A percentile compares a stretch with the other conserved stretches of the same genome.
phyloP scores from a whole-genome alignment of 2,888 invertebrate species.

The Bibio marci region DNA sequence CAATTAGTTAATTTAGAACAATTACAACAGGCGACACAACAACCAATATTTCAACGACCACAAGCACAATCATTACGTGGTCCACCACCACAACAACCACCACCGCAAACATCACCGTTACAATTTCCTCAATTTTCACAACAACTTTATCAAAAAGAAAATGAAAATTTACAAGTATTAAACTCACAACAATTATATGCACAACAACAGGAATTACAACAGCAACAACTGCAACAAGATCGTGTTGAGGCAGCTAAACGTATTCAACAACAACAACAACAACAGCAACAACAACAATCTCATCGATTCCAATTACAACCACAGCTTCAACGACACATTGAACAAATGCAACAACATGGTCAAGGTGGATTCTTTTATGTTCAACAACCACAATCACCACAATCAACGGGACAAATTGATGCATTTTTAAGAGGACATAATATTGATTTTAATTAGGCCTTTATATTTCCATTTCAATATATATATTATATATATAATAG shows the following conservation, averaged over 20 bases:
- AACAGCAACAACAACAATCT: conserved; percentile 5
- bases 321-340: conserved; percentile 22
- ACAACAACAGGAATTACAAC: conserved; percentile 50
- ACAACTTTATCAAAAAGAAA: conserved; percentile 37
- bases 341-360: conserved; percentile 23
- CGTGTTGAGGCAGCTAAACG: conserved; percentile 31
- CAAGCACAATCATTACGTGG: conserved; percentile 15
- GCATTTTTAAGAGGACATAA: conserved; percentile 60
- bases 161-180: conserved; percentile 39
- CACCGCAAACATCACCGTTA: conserved; percentile 30
- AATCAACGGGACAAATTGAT: conserved; percentile 58
- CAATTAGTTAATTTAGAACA: conserved; percentile 41
- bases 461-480: no score
- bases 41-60: conserved; percentile 38
- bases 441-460: conserved; percentile 31
- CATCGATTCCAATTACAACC: conserved; percentile 13
- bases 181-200: conserved; percentile 47
- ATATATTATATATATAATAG: no score
- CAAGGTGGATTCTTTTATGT: conserved; percentile 34
- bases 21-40: conserved; percentile 28
- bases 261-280: conserved; percentile 7
- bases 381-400: conserved; percentile 32
- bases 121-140: conserved; percentile 11
- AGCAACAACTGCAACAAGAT: conserved; percentile 43
- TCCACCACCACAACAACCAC: conserved; percentile 15